Evolutionary conservation across 2,888 invertebrate genomes (phyloP).

Genomic region (Drosophila pseudotalamancana): DNA sequence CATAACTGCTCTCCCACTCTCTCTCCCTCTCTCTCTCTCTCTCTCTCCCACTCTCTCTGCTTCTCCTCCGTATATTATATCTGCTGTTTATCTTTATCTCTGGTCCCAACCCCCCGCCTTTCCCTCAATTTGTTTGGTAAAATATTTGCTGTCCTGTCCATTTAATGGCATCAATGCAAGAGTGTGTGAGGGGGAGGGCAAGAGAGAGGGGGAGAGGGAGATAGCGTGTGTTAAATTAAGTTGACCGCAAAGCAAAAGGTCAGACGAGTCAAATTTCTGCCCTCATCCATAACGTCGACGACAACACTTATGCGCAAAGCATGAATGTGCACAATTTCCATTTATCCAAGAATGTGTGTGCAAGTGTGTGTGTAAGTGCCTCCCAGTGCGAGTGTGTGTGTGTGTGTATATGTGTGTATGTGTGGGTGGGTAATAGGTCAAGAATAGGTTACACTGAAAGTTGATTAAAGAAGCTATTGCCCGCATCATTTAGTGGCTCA

Average conservation of each 20-base stretch:
- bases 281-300: slow-evolving; percentile 9
- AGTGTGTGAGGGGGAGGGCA: background rate
- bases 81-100: slow-evolving; percentile 43
- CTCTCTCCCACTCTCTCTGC: background rate
- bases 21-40: background rate
- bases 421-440: slow-evolving; percentile 3
- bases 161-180: slow-evolving; percentile 24
- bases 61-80: slow-evolving; percentile 9
- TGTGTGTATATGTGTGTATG: background rate
- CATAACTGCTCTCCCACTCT: background rate
- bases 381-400: background rate
- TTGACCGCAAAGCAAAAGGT: slow-evolving; percentile 36
- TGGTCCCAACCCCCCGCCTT: slow-evolving; percentile 13
- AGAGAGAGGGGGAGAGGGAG: background rate
- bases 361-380: background rate
- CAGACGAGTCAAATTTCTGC: slow-evolving; percentile 42
- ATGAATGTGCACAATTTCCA: slow-evolving; percentile 40
- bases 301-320: background rate
- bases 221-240: slow-evolving; percentile 25
- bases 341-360: slow-evolving; percentile 2
- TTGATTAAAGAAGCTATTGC: slow-evolving; percentile 16
- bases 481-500: no score
- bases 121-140: slow-evolving; percentile 45
- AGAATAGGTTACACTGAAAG: slow-evolving; percentile 6
- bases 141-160: slow-evolving; percentile 48